Evolutionary conservation across 2,888 invertebrate genomes (phyloP), one percentile per base, ranked within the genome.

Genomic region (Dermolepida albohirtum): DNA sequence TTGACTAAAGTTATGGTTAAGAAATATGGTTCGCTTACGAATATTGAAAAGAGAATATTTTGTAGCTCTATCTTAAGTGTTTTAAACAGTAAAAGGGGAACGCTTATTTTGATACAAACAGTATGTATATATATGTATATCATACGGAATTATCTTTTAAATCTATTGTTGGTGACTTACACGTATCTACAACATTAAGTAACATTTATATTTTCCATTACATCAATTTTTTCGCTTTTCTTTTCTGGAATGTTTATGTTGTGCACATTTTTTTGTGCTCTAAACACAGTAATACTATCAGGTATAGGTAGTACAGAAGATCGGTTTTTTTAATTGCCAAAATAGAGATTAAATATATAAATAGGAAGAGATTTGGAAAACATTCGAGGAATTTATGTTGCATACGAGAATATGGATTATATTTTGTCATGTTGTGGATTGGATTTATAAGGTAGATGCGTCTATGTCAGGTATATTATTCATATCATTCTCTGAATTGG

Each of bases 391-490:
- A 43, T 50, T 40, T 64, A 43, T 43, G 64, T 17, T 55, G 22
- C 22, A 4, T 22, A 51, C 17, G 29, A 54, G 40, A 54, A 55
- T 40, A 55, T 39, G 40, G 12, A 43, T 44, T 59, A n/a, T 22
- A n/a, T 16, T 44, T 82, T 81, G 81, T 80, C 81, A 57, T 64
- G 16, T 8, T 51, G 14, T 52, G 50, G 39, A 40, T 17, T 12
- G 22, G 14, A 16, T 68, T 74, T 85, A 85, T 68, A 88, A 81
- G 29, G 81, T 83, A 5, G 89, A 89, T 6, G 93, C 92, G 73
- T 92, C 92, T 59, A 83, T 78, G 67, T 92, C 88, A 0, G 95
- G 95, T 77, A 95, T 93, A 76, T 92, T 89, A 75, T 88, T 88
- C 59, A 95, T 86, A 64, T 87, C 86, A 51, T 89, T 85, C 1